phyloP scores from a whole-genome alignment of 2,888 invertebrate species.

The Ferdinandea cuprea region DNA sequence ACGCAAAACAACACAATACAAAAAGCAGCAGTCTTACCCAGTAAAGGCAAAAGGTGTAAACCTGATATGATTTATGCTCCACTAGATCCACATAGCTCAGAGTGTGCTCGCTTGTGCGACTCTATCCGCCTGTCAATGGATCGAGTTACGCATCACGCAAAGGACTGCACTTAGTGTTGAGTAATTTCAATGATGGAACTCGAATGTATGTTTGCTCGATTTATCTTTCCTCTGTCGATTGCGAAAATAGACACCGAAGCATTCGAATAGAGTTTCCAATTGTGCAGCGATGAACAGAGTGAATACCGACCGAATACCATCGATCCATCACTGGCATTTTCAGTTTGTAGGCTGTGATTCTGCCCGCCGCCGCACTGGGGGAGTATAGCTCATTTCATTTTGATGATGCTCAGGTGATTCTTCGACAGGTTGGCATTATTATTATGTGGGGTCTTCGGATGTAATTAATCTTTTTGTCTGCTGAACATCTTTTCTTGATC shows the following conservation, averaged over 20 bases:
- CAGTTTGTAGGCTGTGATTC: conserved; percentile 12
- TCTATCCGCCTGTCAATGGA: conserved; percentile 46
- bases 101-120: conserved; percentile 1
- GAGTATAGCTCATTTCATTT: conserved; percentile 37
- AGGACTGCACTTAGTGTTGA: conserved; percentile 41
- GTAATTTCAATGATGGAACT: conserved; percentile 26
- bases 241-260: conserved; percentile 69
- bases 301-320: conserved; percentile 7
- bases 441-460: conserved; percentile 35
- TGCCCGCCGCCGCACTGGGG: neutral
- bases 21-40: neutral
- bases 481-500: conserved; percentile 23
- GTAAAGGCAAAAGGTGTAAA: conserved; percentile 46
- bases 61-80: conserved; percentile 67
- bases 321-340: conserved; percentile 42
- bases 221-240: conserved; percentile 55
- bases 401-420: conserved; percentile 52
- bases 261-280: conserved; percentile 59
- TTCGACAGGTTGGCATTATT: conserved; percentile 51
- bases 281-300: conserved; percentile 35
- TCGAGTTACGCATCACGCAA: conserved; percentile 66
- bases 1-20: too few relatives aligned
- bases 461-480: conserved; percentile 46
- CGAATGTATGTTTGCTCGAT: conserved; percentile 41
- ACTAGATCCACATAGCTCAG: conserved; percentile 25